These are phyloP conservation scores for Diadophis punctatus DNA, from an alignment of 2,113 vertebrate species.

Conservation along the genomic window DNA sequence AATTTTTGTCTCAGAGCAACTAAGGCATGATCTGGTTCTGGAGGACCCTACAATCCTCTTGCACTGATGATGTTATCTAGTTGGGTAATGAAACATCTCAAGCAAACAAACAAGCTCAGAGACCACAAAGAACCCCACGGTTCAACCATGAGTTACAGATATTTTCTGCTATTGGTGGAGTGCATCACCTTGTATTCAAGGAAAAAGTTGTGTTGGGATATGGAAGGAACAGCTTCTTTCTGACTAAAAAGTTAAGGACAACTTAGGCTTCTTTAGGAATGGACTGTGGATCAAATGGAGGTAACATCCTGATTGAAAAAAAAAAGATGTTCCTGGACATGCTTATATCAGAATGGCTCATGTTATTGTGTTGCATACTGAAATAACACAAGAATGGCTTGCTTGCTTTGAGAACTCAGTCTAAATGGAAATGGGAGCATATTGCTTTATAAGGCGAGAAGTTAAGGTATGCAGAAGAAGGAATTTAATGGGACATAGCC, in stretches of 20 bases:
- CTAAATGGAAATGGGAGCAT: neutral
- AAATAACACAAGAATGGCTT: neutral
- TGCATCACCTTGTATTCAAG: neutral
- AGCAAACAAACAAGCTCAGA: neutral
- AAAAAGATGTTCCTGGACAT: neutral
- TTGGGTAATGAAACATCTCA: neutral
- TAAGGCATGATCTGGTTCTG: neutral
- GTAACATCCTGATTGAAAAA: neutral
- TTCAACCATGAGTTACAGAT: neutral
- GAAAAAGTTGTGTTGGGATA: neutral
- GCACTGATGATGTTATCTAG: neutral
- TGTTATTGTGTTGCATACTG: conserved; percentile 46
- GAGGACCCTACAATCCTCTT: neutral
- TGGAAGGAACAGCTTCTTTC: neutral
- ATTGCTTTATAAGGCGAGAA: neutral
- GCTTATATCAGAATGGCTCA: conserved; percentile 15
- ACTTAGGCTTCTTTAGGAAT: neutral
- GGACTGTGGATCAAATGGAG: neutral
- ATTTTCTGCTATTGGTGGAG: neutral
- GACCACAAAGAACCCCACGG: neutral
- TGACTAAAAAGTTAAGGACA: neutral
- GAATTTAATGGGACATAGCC: neutral
- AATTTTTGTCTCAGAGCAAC: neutral
- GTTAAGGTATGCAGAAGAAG: neutral
- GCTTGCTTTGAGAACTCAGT: neutral